Conservation (phyloP, 1,140 invertebrate genomes). For the Tyrophagus putrescentiae region DNA sequence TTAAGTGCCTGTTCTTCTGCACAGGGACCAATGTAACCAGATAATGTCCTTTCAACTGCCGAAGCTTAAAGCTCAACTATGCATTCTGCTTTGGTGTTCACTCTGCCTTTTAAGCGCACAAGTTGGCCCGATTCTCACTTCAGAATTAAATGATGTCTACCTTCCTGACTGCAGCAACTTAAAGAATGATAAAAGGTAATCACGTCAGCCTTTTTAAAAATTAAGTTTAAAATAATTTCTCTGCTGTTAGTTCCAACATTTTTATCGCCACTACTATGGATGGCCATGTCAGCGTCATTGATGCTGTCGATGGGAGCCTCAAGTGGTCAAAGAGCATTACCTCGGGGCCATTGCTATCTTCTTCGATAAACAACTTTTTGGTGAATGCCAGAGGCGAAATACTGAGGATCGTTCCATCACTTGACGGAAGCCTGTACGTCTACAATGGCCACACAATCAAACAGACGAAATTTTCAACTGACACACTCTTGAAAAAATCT, state of each 20-base stretch:
- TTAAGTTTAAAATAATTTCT: not conserved
- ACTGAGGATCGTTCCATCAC: constrained; percentile 71
- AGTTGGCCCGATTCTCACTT: no score
- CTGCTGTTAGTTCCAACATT: not conserved
- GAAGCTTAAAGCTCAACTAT: no score
- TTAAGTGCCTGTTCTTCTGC: no score
- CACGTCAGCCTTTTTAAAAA: not conserved
- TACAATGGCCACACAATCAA: constrained; percentile 76
- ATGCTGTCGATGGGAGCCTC: constrained; percentile 20
- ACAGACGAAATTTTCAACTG: constrained; percentile 64
- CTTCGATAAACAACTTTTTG: constrained; percentile 37
- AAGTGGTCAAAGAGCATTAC: constrained; percentile 23
- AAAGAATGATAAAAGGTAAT: not conserved
- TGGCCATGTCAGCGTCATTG: constrained; percentile 25
- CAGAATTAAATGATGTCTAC: not conserved
- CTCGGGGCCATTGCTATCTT: constrained; percentile 22
- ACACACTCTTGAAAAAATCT: constrained; percentile 61
- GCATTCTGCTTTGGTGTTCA: no score
- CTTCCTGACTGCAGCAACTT: not conserved
- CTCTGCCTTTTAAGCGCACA: no score
- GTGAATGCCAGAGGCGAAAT: constrained; percentile 67
- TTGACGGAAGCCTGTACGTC: constrained; percentile 74
- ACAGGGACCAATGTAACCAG: no score
- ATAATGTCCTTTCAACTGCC: no score
- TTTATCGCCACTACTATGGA: constrained; percentile 25